Evolutionary conservation across 2,888 invertebrate species (phyloP), one percentile per base, ranked within the genome.

Genomic region (Ophion ellenae): DNA sequence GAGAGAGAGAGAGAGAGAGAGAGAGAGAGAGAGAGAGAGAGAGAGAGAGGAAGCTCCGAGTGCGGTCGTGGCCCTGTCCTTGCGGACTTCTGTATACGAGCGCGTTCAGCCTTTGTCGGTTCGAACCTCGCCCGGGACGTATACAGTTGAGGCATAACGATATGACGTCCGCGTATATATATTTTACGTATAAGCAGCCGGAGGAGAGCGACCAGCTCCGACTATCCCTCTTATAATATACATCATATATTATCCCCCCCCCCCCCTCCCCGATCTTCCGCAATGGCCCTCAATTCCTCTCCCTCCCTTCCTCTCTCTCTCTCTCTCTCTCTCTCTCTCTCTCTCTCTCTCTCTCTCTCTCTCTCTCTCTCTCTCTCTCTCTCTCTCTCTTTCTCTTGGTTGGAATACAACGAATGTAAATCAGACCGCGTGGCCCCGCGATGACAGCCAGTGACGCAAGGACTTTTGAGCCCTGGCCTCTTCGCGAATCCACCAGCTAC

Each of bases 381-480:
- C 79, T 77, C 79, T 84, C 84, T n/a, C 59, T 83, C 80, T 81
- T 85, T 77, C 81, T 83, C 77, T 77, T 82, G 69, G 64, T 69
- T 67, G 63, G 81, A 69, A 67, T 64, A 82, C 85, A 75, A 66
- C 86, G 91, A 90, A 92, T 93, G 93, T 93, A 93, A 93, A 93
- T 93, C 91, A 93, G 90, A 81, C 87, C 78, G 79, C 74, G 87
- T 67, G 81, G 84, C 87, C 84, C 86, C 84, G 88, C 87, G 91
- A 93, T 93, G 93, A 93, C 92, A 92, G 90, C 89, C 87, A 87
- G 89, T 93, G 92, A 93, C 92, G 92, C 90, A 92, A 89, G 57
- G 74, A 74, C 67, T 79, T 67, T 77, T 78, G 63, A 67, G 59
- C 69, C 70, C 66, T 77, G 71, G 61, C 75, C 75, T 81, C 74